Evolutionary conservation across 1,140 invertebrate genomes (phyloP), one percentile per base, ranked within the genome.

Genomic region (Trinorchestia longiramus): DNA sequence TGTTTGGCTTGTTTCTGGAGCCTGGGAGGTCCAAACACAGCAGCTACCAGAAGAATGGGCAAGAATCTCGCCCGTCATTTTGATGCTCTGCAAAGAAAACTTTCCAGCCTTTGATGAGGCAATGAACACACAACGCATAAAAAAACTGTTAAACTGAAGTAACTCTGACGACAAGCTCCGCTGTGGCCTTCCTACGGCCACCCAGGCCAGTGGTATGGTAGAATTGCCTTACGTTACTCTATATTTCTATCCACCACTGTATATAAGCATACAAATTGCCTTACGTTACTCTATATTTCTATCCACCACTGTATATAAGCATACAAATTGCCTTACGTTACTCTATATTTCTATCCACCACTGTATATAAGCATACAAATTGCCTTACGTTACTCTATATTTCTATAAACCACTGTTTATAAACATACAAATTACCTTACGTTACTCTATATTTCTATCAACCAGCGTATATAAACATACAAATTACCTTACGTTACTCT

Each of bases 1-100:
- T 94, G 92, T 94, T 94, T 94, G 92, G 92, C 43, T 40, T 94
- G 92, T 94, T 94, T 94, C 92, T 42, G 43, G 92, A 94, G 41
- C 43, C 92, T 94, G 92, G 92, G 92, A 94, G 92, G 44, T 44
- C 43, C 92, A 94, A 94, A 94, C 92, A 94, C 43, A 3, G 44
- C 92, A n/a, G 92, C 92, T 47, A 43, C 40, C 8, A 42, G 43
- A 94, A 94, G 92, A 94, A 94, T 94, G 43, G 92, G 44, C 92
- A 1, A 47, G 43, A 94, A 94, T 43, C 44, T 40, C 92, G 43
- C 43, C 6, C 44, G 92, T 94, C 92, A 94, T 94, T 94, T 94
- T 43, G 43, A 40, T 94, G 92, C 43, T 43, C 92, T 94, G 40
- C 43, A 94, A 94, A 94, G 43, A 43, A 94, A 94, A 94, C 43